phyloP scores from a whole-genome alignment of 2,888 invertebrate genomes.

The Tenthredo livida region DNA sequence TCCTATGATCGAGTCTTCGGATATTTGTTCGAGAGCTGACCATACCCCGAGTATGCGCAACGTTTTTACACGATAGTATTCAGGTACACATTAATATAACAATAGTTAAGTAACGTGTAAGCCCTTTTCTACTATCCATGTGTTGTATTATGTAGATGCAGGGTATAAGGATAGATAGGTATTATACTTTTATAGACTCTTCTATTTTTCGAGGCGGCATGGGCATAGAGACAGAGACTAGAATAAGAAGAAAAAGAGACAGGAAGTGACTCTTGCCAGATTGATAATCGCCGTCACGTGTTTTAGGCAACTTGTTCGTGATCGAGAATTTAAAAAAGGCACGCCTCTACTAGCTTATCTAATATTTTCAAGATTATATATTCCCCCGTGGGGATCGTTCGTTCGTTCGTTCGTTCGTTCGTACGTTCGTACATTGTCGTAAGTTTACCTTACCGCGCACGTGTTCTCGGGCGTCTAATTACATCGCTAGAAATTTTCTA shows the following conservation, averaged over 20 bases:
- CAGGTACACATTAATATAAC: neutral
- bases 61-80: constrained; percentile 9
- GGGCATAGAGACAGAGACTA: no score
- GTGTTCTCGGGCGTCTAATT: neutral
- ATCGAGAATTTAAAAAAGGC: constrained; percentile 4
- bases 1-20: neutral
- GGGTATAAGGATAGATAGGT: neutral
- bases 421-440: neutral
- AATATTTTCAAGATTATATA: constrained; percentile 33
- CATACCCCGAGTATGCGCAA: constrained; percentile 11
- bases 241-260: neutral
- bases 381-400: neutral
- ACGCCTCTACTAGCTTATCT: neutral
- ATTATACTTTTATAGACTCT: neutral
- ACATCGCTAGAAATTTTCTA: neutral
- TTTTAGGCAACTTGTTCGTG: constrained; percentile 21
- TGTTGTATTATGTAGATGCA: neutral
- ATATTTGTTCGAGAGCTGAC: constrained; percentile 26
- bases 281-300: constrained; percentile 26
- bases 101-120: neutral
- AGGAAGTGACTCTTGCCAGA: constrained; percentile 20
- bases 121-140: neutral
- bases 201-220: neutral
- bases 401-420: no score
- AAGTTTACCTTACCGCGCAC: neutral